Evolutionary conservation across 2,888 invertebrate genomes (phyloP).

Genomic region (Drosophila borborema): DNA sequence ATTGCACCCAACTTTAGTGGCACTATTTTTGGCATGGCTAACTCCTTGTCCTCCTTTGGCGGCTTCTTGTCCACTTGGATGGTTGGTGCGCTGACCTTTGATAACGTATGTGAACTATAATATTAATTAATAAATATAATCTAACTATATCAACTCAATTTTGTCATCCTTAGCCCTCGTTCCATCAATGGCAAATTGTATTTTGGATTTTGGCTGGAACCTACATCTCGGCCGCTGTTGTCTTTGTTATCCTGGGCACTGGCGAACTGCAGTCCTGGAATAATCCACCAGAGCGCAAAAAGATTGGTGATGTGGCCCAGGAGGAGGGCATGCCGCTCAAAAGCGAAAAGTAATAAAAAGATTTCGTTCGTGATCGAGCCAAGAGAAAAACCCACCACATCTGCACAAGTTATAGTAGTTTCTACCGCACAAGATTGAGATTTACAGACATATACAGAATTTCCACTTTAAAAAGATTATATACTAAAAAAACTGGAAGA

Average conservation of each 20-base stretch:
- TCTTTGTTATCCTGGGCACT: slow-evolving; percentile 88
- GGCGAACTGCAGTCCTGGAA: slow-evolving; percentile 88
- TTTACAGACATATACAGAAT: slow-evolving; percentile 46
- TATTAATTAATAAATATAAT: not conserved
- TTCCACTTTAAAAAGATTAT: slow-evolving; percentile 29
- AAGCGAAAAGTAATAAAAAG: slow-evolving; percentile 67
- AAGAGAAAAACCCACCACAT: slow-evolving; percentile 54
- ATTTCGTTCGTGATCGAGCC: not conserved
- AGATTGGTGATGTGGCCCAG: slow-evolving; percentile 65
- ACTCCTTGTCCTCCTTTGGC: slow-evolving; percentile 92
- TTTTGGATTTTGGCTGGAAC: slow-evolving; percentile 92
- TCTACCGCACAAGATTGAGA: slow-evolving; percentile 66
- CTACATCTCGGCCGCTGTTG: slow-evolving; percentile 88
- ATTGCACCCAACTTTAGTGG: slow-evolving; percentile 95
- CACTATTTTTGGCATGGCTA: slow-evolving; percentile 95
- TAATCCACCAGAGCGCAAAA: slow-evolving; percentile 83
- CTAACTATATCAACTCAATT: not conserved
- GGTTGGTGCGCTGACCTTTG: slow-evolving; percentile 91
- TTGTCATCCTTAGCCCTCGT: slow-evolving; percentile 87
- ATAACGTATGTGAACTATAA: slow-evolving; percentile 87
- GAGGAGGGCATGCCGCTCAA: slow-evolving; percentile 85
- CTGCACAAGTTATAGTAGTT: slow-evolving; percentile 75
- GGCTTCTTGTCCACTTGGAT: slow-evolving; percentile 93
- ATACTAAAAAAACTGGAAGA: slow-evolving; percentile 54
- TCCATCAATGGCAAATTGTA: slow-evolving; percentile 92